Evolutionary conservation across 2,888 invertebrate species (phyloP), one percentile per base, ranked within the genome.

Genomic region (Actias luna): DNA sequence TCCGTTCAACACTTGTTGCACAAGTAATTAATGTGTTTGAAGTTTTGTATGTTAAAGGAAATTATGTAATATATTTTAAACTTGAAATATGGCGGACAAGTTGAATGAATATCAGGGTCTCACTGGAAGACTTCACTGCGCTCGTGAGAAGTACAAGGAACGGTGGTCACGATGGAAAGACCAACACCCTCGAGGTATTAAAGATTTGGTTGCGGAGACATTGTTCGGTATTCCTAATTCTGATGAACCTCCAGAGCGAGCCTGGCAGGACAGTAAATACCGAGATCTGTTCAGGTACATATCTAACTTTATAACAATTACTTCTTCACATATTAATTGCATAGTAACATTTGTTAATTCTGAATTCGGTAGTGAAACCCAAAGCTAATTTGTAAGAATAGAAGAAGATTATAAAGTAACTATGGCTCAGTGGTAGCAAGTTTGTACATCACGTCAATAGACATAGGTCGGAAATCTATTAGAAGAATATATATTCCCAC

Each of bases 41-140:
- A 55, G 27, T 55, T 55, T n/a, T 29, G n/a, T 29, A 29, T 55
- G 16, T 55, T 29, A 29, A 29, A 29, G 27, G 29, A 55, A 27
- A 29, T 16, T 16, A 55, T 29, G 55, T 55, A 29, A 55, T 5
- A 5, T 4, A 42, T 31, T 18, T 59, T 7, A 2, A 36, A 8
- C 29, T 59, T 25, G 5, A 62, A 83, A 71, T 70, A 95, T 95
- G 95, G 95, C 95, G 77, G 96, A 97, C 70, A 97, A 97, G 83
- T 84, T 97, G 62, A 94, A 96, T 76, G 96, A 96, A 72, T 97
- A 97, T 81, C 95, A 96, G 80, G 97, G 97, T 0, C 87, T 95
- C 61, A 84, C 94, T 1, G 97, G 97, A 8, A 93, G 96, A 29
- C 80, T 96, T 33, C 97, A 97, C 77, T 93, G 93, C 25, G 89